Evolutionary conservation across 2,113 vertebrate species (phyloP).

Genomic region (Pholis gunnellus): DNA sequence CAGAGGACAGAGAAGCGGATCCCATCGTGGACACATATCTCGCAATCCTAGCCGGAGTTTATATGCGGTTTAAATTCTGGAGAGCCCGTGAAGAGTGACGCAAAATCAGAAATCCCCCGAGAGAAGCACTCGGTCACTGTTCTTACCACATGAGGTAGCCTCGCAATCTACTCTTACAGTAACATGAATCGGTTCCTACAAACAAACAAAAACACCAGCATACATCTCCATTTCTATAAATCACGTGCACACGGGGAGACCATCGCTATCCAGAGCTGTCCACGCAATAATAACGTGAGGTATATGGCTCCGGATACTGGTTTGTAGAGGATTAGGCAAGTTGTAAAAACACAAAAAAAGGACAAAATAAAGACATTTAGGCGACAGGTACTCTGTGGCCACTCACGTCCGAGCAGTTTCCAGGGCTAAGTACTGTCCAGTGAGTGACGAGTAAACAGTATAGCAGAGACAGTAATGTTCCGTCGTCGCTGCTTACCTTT

Average conservation of each 20-base stretch:
- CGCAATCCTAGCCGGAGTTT: not conserved
- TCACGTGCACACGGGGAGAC: not conserved
- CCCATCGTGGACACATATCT: not conserved
- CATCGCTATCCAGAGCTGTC: not conserved
- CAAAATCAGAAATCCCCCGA: constrained; percentile 35
- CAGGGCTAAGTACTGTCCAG: not conserved
- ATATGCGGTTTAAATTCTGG: not conserved
- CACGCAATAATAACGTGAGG: not conserved
- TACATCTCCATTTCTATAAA: not conserved
- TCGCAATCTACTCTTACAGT: constrained; percentile 5
- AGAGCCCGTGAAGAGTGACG: constrained; percentile 27
- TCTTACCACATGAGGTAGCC: not conserved
- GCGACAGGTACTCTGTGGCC: not conserved
- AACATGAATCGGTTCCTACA: not conserved
- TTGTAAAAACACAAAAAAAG: constrained; percentile 8
- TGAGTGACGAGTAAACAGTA: not conserved
- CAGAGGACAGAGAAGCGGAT: not conserved
- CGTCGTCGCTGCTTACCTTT: constrained; percentile 64
- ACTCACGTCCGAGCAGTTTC: not conserved
- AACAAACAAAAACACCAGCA: not conserved
- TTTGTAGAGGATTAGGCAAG: not conserved
- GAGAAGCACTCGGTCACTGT: constrained; percentile 12
- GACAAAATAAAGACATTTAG: not conserved
- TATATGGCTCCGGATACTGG: not conserved
- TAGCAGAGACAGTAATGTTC: not conserved